phyloP scores from a whole-genome alignment of 2,797 vertebrate genomes.

The Gouania willdenowi region DNA sequence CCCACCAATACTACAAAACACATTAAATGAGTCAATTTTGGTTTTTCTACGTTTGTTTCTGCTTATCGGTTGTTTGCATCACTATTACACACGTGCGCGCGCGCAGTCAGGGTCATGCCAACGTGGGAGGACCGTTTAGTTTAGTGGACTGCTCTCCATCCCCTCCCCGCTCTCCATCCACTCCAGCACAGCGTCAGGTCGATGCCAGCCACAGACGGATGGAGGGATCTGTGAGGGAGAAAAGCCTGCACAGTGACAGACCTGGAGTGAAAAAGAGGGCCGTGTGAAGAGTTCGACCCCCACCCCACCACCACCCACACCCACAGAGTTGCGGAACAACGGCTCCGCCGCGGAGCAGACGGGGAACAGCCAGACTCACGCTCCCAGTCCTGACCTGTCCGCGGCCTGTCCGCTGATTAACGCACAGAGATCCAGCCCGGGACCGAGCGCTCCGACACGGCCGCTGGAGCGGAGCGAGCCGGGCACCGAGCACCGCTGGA shows the following conservation, averaged over 20 bases:
- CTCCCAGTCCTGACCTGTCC: conserved; percentile 32
- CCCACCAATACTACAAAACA: too few species aligned
- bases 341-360: conserved; percentile 15
- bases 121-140: conserved; percentile 66
- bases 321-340: conserved; percentile 36
- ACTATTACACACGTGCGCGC: too few species aligned
- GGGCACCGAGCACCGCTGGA: not conserved
- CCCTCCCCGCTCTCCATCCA: conserved; percentile 60
- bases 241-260: conserved; percentile 34
- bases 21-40: too few species aligned
- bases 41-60: not conserved
- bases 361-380: conserved; percentile 49
- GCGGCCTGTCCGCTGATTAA: conserved; percentile 42
- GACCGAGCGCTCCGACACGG: conserved; percentile 18
- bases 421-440: conserved; percentile 26
- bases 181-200: conserved; percentile 59
- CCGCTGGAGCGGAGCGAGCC: conserved; percentile 9
- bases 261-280: conserved; percentile 39
- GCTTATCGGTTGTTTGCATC: too few species aligned
- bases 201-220: conserved; percentile 53
- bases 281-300: conserved; percentile 18
- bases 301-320: too few species aligned
- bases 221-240: conserved; percentile 25
- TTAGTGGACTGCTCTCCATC: conserved; percentile 63
- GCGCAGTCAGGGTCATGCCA: conserved; percentile 59